Conservation (phyloP, 2,888 invertebrate genomes). For the Ormyrus rosae region DNA sequence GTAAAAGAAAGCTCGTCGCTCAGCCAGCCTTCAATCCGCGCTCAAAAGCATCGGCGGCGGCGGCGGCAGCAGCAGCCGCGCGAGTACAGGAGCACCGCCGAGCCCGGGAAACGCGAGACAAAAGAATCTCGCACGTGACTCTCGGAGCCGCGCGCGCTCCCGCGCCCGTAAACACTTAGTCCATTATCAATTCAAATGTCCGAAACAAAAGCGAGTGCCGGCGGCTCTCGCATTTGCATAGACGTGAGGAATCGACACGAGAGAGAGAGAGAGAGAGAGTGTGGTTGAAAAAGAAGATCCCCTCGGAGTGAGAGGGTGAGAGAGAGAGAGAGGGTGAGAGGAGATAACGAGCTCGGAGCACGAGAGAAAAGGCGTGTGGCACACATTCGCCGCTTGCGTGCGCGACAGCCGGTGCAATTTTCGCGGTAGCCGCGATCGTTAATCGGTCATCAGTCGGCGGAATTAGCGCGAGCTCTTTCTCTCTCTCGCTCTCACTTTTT, state of each 20-base stretch:
- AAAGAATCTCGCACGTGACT: background rate
- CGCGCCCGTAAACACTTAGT: conserved; percentile 44
- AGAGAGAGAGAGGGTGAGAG: background rate
- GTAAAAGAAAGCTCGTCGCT: no score
- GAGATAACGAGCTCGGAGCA: conserved; percentile 49
- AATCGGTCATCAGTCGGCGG: no score
- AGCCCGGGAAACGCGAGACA: background rate
- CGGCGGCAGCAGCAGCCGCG: no score
- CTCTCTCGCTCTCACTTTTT: conserved; percentile 11
- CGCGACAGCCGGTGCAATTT: background rate
- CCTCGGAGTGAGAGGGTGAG: conserved; percentile 2
- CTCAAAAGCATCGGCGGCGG: no score
- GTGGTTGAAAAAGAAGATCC: conserved; percentile 32
- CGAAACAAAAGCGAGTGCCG: conserved; percentile 48
- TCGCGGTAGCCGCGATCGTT: background rate
- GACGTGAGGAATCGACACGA: conserved; percentile 40
- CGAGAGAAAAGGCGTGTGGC: conserved; percentile 25
- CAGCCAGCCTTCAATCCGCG: no score
- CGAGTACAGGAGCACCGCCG: no score
- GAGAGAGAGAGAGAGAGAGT: conserved; percentile 2
- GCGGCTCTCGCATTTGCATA: conserved; percentile 34
- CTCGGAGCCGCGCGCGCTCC: background rate
- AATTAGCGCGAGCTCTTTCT: background rate
- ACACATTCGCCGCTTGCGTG: background rate
- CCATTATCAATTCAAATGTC: conserved; percentile 56